Evolutionary conservation across 2,888 invertebrate genomes (phyloP).

Genomic region (Eurois occulta): DNA sequence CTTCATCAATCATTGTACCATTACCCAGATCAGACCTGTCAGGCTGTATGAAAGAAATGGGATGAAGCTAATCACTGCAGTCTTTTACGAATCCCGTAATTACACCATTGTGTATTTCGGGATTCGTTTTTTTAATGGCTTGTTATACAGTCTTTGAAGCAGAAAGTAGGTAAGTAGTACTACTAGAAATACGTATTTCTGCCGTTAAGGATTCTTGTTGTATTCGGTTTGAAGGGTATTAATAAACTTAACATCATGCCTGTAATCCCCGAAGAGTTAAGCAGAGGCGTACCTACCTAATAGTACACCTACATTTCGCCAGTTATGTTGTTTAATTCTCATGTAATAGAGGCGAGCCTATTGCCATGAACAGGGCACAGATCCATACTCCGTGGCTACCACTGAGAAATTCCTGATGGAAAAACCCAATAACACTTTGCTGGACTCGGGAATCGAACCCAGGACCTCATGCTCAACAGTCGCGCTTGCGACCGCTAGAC

Average conservation of each 20-base stretch:
- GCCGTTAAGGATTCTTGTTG: not conserved
- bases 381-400: not conserved
- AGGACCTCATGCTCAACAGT: too few species aligned
- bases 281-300: too few species aligned
- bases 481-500: too few species aligned
- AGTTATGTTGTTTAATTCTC: too few species aligned
- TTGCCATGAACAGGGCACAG: not conserved
- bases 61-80: constrained; percentile 54
- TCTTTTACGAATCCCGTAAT: constrained; percentile 44
- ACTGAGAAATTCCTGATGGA: not conserved
- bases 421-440: too few species aligned
- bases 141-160: not conserved
- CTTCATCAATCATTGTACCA: constrained; percentile 64
- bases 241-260: not conserved
- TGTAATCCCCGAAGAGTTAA: too few species aligned
- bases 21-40: constrained; percentile 48
- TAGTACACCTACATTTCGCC: too few species aligned
- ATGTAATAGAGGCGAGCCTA: not conserved
- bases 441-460: too few species aligned
- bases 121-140: not conserved
- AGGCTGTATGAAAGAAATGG: constrained; percentile 53
- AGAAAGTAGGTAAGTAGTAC: not conserved
- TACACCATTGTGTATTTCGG: constrained; percentile 16
- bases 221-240: not conserved
- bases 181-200: not conserved